Evolutionary conservation across 2,797 vertebrate species (phyloP).

Genomic region (Leptatherina wallacei): DNA sequence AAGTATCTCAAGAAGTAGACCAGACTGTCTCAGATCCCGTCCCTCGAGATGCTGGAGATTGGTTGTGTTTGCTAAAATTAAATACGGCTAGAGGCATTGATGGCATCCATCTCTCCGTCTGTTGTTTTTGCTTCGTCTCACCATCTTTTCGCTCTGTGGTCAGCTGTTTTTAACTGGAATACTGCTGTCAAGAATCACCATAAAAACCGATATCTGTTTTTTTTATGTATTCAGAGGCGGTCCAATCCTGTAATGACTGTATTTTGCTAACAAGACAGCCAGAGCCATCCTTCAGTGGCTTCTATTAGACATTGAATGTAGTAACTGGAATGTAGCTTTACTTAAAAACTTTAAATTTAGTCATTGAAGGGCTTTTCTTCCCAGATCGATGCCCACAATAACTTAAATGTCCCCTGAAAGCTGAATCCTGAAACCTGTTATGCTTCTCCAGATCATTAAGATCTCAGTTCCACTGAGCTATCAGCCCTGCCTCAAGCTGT

Average conservation of each 20-base stretch:
- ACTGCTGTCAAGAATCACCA: conserved; percentile 9
- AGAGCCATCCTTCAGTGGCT: not conserved
- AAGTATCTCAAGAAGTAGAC: conserved; percentile 10
- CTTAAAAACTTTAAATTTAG: conserved; percentile 1
- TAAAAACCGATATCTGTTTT: conserved; percentile 10
- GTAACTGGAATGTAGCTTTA: not conserved
- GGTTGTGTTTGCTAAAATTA: conserved; percentile 46
- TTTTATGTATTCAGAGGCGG: conserved; percentile 11
- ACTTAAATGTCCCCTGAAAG: conserved; percentile 30
- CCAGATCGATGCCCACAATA: conserved; percentile 26
- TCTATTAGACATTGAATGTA: conserved; percentile 3
- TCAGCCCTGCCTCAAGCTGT: conserved; percentile 31
- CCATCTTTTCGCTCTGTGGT: conserved; percentile 7
- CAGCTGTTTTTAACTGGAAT: conserved; percentile 25
- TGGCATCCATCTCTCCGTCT: conserved; percentile 36
- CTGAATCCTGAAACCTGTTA: conserved; percentile 48
- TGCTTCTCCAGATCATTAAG: conserved; percentile 40
- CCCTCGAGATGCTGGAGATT: conserved; percentile 31
- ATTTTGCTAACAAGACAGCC: conserved; percentile 7
- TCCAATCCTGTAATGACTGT: conserved; percentile 3
- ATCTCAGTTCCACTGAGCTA: conserved; percentile 26
- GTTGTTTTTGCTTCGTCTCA: conserved; percentile 26
- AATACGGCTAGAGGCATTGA: conserved; percentile 30
- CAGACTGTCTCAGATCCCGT: conserved; percentile 2
- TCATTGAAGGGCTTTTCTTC: conserved; percentile 2